Evolutionary conservation across 2,113 vertebrate species (phyloP), one percentile per base, ranked within the genome.

Genomic region (Microtus pennsylvanicus): DNA sequence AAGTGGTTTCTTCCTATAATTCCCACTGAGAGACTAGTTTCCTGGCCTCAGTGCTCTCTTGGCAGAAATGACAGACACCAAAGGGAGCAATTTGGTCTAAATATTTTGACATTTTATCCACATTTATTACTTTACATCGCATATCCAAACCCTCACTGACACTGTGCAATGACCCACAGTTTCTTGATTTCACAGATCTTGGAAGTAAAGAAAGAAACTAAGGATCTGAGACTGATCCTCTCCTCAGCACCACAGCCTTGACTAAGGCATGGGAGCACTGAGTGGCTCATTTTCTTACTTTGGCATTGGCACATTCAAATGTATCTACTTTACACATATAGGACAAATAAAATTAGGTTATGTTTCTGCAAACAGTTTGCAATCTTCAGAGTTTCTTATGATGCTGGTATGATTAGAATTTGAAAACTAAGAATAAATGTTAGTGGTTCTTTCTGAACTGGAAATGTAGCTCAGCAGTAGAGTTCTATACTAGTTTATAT

Each of bases 1-100:
- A 96, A 96, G 67, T 96, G 85, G 76, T 82, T 96, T 97, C 83
- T 78, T 94, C 50, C 81, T 91, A 67, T 77, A 78, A 69, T 86
- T 96, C 69, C 11, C 92, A 93, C 38, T 47, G 55, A 94, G 16
- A 78, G 38, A 91, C n/a, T 35, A 92, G 52, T 96, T 96, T 97
- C 93, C 92, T 96, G 91, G 91, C 93, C 93, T 85, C 13, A 30
- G 24, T n/a, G 22, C 76, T 50, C 45, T 95, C 76, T 63, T 96
- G 94, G 90, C 69, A 90, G 76, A 94, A 96, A 93, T 69, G 24
- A 86, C 70, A 38, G 69, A 90, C 81, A 90, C 11, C 22, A 90
- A 97, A 95, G 82, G 35, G 67, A 92, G 30, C 88, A 92, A 86
- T 89, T 92, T 89, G 67, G n/a, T n/a, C 14, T 19, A 78, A 28